phyloP scores from a whole-genome alignment of 2,888 invertebrate genomes.

The Scrobipalpa atriplicella region DNA sequence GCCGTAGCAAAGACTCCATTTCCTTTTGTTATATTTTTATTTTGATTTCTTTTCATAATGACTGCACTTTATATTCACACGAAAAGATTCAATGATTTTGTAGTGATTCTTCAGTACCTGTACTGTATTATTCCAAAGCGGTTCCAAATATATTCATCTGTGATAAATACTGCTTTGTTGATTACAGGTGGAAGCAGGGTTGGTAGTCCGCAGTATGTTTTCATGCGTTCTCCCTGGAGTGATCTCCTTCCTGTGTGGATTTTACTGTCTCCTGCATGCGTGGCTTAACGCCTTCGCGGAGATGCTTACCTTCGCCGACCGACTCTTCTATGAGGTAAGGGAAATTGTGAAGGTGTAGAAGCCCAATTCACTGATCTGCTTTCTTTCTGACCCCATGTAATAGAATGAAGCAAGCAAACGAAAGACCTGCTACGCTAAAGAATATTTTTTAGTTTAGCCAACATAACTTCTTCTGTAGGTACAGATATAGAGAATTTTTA shows the following conservation, averaged over 20 bases:
- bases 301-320: conserved; percentile 92
- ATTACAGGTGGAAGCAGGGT: conserved; percentile 66
- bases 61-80: too few relatives aligned
- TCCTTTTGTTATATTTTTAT: neutral
- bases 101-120: too few relatives aligned
- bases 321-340: conserved; percentile 84
- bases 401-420: too few relatives aligned
- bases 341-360: neutral
- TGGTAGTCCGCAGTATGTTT: conserved; percentile 84
- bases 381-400: neutral
- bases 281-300: conserved; percentile 97
- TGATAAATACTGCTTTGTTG: neutral
- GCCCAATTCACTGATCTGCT: neutral
- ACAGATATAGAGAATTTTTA: too few relatives aligned
- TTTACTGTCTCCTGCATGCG: conserved; percentile 94
- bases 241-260: conserved; percentile 87
- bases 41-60: too few relatives aligned
- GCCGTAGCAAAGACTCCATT: neutral
- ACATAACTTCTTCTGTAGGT: too few relatives aligned
- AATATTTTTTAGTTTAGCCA: too few relatives aligned
- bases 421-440: too few relatives aligned
- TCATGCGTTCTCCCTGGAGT: conserved; percentile 89
- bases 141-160: neutral
- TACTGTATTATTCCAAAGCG: too few relatives aligned
- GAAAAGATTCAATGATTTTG: too few relatives aligned